Evolutionary conservation across 1,140 invertebrate species (phyloP).

Genomic region (Drosophila micromelanica): DNA sequence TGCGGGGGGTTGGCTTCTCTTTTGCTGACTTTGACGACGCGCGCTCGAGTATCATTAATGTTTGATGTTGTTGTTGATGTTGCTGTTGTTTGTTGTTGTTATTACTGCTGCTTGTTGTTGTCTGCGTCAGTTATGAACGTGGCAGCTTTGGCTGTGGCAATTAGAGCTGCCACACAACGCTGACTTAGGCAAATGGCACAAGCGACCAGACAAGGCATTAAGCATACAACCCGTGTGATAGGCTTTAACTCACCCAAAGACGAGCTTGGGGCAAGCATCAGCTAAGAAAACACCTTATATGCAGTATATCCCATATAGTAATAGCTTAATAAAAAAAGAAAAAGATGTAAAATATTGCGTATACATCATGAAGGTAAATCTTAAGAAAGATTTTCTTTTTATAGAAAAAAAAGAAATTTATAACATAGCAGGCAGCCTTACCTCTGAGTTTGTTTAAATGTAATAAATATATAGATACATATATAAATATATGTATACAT

Average conservation of each 20-base stretch:
- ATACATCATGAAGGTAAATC: no score
- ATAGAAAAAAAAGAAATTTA: no score
- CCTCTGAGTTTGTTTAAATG: not conserved
- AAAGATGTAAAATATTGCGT: no score
- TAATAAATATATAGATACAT: not conserved
- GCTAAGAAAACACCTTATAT: no score
- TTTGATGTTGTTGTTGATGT: slow-evolving; percentile 25
- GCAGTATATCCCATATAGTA: no score
- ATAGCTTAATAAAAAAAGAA: no score
- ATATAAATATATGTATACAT: not conserved
- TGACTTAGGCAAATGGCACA: not conserved
- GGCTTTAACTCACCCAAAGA: not conserved
- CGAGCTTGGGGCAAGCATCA: no score
- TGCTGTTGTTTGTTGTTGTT: slow-evolving; percentile 13
- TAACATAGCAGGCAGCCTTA: not conserved
- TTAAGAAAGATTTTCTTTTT: no score
- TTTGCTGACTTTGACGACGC: slow-evolving; percentile 16
- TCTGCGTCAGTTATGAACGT: slow-evolving; percentile 18
- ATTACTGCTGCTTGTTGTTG: not conserved
- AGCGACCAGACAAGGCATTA: slow-evolving; percentile 2
- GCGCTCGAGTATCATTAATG: slow-evolving; percentile 50
- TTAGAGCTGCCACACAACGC: slow-evolving; percentile 17
- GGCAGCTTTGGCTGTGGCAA: slow-evolving; percentile 33
- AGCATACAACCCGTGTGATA: slow-evolving; percentile 14
- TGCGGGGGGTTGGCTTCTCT: slow-evolving; percentile 22